These are phyloP conservation scores for Falcaria lacertinaria DNA, from an alignment of 2,888 invertebrate species.

Conservation along the genomic window DNA sequence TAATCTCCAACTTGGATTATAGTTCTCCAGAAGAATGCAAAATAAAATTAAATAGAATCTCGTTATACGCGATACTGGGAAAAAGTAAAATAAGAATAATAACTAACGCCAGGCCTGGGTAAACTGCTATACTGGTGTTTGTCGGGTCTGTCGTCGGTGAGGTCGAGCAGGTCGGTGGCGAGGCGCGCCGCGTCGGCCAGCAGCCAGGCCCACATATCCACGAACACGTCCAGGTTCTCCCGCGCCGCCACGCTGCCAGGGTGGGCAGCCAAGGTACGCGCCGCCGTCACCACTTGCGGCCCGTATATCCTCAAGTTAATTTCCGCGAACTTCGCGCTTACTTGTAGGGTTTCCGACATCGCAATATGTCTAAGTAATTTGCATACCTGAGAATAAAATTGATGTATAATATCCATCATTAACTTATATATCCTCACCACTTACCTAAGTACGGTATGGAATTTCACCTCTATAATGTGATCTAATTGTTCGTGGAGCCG, in stretches of 20 bases:
- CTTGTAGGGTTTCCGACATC: slow-evolving; percentile 95
- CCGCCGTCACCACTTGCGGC: slow-evolving; percentile 96
- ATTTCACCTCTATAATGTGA: slow-evolving; percentile 95
- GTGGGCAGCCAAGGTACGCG: slow-evolving; percentile 93
- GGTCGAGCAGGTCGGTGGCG: slow-evolving; percentile 92
- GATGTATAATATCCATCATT: slow-evolving; percentile 1
- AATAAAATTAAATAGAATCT: too few relatives aligned
- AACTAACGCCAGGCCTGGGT: slow-evolving; percentile 94
- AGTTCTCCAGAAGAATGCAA: too few relatives aligned
- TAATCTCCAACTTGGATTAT: too few relatives aligned
- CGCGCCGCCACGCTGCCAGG: slow-evolving; percentile 96
- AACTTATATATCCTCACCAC: not conserved
- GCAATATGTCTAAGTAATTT: slow-evolving; percentile 97
- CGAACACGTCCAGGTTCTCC: slow-evolving; percentile 97
- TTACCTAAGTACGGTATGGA: slow-evolving; percentile 3
- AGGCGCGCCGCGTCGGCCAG: slow-evolving; percentile 94
- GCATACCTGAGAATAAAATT: slow-evolving; percentile 84
- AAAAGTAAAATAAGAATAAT: not conserved
- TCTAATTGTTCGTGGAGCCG: slow-evolving; percentile 98
- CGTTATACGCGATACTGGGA: too few relatives aligned
- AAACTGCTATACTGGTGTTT: slow-evolving; percentile 90
- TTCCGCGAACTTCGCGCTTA: slow-evolving; percentile 97
- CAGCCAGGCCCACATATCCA: slow-evolving; percentile 97
- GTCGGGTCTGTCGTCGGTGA: slow-evolving; percentile 81
- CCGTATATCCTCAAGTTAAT: slow-evolving; percentile 96